Evolutionary conservation across 2,888 invertebrate species (phyloP).

Genomic region (Portevinia maculata): DNA sequence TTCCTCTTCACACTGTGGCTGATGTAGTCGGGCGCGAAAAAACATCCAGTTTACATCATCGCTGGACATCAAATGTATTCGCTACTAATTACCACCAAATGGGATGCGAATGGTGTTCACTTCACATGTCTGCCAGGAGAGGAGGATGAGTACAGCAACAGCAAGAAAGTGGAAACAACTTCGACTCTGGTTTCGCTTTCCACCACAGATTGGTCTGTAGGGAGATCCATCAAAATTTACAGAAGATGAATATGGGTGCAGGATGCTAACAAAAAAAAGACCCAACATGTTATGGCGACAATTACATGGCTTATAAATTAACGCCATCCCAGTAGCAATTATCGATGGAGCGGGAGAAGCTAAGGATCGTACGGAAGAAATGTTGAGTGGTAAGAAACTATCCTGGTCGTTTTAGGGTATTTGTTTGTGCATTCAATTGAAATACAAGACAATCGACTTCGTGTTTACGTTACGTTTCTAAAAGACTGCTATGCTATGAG

Average conservation of each 20-base stretch:
- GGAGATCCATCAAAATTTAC: conserved; percentile 31
- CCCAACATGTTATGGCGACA: conserved; percentile 40
- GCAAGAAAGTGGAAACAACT: conserved; percentile 27
- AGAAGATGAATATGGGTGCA: neutral
- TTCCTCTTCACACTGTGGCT: conserved; percentile 17
- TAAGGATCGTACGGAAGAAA: neutral
- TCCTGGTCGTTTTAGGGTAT: too few species aligned
- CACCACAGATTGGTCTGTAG: neutral
- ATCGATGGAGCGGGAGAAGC: neutral
- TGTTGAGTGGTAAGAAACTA: too few species aligned
- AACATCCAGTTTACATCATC: conserved; percentile 75
- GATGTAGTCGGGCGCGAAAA: conserved; percentile 59
- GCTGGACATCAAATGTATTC: conserved; percentile 72
- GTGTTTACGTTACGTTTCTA: too few species aligned
- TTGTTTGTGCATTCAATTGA: too few species aligned
- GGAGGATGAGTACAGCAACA: neutral
- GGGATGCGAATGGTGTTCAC: conserved; percentile 58
- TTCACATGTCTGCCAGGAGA: conserved; percentile 38
- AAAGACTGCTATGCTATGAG: too few species aligned
- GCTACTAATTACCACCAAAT: conserved; percentile 74
- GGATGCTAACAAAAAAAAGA: neutral
- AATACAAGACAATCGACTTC: too few species aligned
- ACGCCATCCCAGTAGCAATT: conserved; percentile 32
- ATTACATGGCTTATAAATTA: conserved; percentile 47
- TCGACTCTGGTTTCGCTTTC: conserved; percentile 25